Conservation (phyloP, 2,113 vertebrate genomes). For the Dryoscopus gambensis region DNA sequence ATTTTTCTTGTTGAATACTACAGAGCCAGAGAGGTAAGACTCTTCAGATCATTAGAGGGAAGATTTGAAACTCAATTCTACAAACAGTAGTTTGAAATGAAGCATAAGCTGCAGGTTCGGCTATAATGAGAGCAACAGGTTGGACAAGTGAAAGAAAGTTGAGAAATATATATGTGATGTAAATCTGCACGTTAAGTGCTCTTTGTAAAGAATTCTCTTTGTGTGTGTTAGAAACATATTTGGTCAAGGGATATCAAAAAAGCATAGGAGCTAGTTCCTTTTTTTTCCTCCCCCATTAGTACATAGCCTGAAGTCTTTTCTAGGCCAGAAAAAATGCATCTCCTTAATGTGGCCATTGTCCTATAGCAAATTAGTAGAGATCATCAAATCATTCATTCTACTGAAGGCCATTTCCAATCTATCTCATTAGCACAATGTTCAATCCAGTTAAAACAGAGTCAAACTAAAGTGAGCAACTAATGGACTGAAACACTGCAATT, state of each 20-base stretch:
- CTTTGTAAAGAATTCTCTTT: background rate
- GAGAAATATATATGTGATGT: background rate
- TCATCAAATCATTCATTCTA: slow-evolving; percentile 52
- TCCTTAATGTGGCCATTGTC: slow-evolving; percentile 44
- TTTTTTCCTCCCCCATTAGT: background rate
- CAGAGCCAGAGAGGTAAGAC: background rate
- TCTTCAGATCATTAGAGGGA: background rate
- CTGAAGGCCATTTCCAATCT: slow-evolving; percentile 53
- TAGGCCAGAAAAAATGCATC: slow-evolving; percentile 36
- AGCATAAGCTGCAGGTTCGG: slow-evolving; percentile 17
- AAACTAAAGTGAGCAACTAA: slow-evolving; percentile 55
- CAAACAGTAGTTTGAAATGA: background rate
- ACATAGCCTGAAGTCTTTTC: background rate
- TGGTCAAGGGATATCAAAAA: background rate
- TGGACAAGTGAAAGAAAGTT: background rate
- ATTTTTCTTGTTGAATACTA: background rate
- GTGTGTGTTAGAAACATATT: background rate
- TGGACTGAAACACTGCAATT: slow-evolving; percentile 26
- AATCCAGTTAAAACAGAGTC: slow-evolving; percentile 37
- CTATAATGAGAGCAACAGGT: slow-evolving; percentile 25
- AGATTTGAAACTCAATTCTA: background rate
- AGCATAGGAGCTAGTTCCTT: background rate
- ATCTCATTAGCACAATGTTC: slow-evolving; percentile 57
- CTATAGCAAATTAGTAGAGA: slow-evolving; percentile 45
- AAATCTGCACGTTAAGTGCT: background rate